A percentile compares a stretch with the other conserved stretches of the same genome.
phyloP scores from a whole-genome alignment of 2,797 vertebrate species.

The Craterocephalus amniculus region DNA sequence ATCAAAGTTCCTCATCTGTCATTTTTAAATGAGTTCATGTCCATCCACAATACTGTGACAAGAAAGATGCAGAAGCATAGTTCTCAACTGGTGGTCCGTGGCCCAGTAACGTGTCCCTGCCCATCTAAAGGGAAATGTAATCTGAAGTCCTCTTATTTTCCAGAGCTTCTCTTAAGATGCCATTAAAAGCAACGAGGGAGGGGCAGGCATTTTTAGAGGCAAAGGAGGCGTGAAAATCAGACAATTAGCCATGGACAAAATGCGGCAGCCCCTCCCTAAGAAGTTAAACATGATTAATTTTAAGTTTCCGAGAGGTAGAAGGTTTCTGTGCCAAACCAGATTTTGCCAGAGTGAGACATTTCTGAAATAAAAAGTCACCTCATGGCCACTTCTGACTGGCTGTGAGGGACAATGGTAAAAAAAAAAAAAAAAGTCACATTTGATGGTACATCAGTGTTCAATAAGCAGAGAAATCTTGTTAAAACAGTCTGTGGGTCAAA shows the following conservation, averaged over 20 bases:
- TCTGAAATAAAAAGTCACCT: neutral
- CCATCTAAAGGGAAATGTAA: neutral
- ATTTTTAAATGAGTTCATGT: constrained; percentile 3
- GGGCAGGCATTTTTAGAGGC: neutral
- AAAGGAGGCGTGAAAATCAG: neutral
- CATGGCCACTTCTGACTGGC: neutral
- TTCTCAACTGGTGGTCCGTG: constrained; percentile 63
- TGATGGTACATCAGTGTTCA: neutral
- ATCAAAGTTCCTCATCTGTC: neutral
- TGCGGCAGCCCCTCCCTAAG: neutral
- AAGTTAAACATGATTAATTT: neutral
- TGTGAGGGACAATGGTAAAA: neutral
- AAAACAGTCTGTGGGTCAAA: neutral
- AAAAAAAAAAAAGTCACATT: neutral
- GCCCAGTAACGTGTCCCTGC: neutral
- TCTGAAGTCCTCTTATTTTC: neutral
- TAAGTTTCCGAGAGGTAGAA: neutral
- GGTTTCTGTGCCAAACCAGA: neutral
- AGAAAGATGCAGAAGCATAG: constrained; percentile 26
- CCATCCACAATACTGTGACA: constrained; percentile 22
- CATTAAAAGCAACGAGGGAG: neutral
- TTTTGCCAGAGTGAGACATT: neutral
- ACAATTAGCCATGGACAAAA: neutral
- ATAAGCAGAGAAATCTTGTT: neutral
- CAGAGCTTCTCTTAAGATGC: neutral